Percentiles rank a stretch among this genome's conserved stretches.
Conservation (phyloP, 2,888 invertebrate genomes). For the Lacanobia wlatinum region DNA sequence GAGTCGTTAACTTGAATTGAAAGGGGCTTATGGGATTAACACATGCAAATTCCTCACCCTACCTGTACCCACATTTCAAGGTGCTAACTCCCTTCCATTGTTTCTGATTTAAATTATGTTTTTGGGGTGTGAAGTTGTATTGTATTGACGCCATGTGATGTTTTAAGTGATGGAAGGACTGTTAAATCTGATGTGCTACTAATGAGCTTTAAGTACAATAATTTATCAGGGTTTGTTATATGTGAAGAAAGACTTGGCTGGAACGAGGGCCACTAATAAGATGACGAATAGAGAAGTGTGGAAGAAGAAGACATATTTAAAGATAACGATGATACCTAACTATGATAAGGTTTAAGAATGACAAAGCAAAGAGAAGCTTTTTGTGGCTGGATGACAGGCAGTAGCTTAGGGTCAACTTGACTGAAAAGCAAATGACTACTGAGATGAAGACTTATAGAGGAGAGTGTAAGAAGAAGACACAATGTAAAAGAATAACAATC, state of each 20-base stretch:
- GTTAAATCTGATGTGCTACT: not conserved
- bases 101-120: conserved; percentile 57
- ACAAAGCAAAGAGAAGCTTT: too few relatives aligned
- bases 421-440: too few relatives aligned
- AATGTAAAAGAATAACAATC: too few relatives aligned
- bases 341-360: too few relatives aligned
- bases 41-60: conserved; percentile 66
- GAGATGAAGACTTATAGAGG: too few relatives aligned
- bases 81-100: conserved; percentile 52
- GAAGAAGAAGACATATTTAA: not conserved
- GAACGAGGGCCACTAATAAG: not conserved
- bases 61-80: conserved; percentile 62
- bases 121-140: conserved; percentile 36
- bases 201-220: not conserved
- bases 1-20: conserved; percentile 69
- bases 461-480: too few relatives aligned
- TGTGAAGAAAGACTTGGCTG: not conserved
- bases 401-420: too few relatives aligned
- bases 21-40: conserved; percentile 68
- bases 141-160: conserved; percentile 11
- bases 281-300: not conserved
- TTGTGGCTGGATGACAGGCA: too few relatives aligned
- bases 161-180: not conserved
- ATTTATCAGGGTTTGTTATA: not conserved
- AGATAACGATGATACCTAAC: too few relatives aligned